Base-by-base conservation (phyloP, 1,140 invertebrate genomes). In the Drosophila lacertosa region DNA sequence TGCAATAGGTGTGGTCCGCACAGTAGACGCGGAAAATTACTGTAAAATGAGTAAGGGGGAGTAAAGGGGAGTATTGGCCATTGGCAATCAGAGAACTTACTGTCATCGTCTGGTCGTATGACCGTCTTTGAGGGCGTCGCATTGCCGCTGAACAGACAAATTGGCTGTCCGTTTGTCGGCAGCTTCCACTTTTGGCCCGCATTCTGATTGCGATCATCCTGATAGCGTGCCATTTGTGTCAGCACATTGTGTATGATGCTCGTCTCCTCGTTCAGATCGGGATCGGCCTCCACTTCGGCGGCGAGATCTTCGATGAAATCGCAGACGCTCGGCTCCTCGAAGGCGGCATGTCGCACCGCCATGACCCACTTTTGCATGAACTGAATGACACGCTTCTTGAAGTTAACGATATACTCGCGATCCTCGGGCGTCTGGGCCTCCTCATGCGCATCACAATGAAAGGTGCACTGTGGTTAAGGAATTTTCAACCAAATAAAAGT, bases 11-110 rank as follows among this genome's bases (percentile, higher is more conserved):
- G 78, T 97, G 96, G 90, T 97, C 96, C 15, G 96, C 95, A 92
- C 96, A 96, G 86, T 97, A 97, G 0, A 97, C 95, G 33, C 95
- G 93, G 91, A 97, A 96, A 74, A 97, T 96, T 51, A 96, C 96
- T 97, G 90, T 22, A 92, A 93, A 92, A 92, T 35, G 33, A 18
- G 45, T 6, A n/a, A 92, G 62, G 76, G 32, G 6, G 18, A 2
- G 40, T 1, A 2, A 37, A 35, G 16, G n/a, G n/a, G n/a, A n/a
- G n/a, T n/a, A n/a, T n/a, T n/a, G n/a, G n/a, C n/a, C n/a, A n/a
- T n/a, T n/a, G n/a, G n/a, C n/a, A n/a, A 64, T 11, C 32, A 15
- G 13, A 16, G 39, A 24, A 91, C 93, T 94, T 91, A 94, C 94
- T 95, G 81, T 96, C 95, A 90, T 96, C 95, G 71, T 94, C 92